Evolutionary conservation across 30 jellyfish, hydroid and myxozoan species (phyloP).

Genomic region (Phacellophora camtschatica): DNA sequence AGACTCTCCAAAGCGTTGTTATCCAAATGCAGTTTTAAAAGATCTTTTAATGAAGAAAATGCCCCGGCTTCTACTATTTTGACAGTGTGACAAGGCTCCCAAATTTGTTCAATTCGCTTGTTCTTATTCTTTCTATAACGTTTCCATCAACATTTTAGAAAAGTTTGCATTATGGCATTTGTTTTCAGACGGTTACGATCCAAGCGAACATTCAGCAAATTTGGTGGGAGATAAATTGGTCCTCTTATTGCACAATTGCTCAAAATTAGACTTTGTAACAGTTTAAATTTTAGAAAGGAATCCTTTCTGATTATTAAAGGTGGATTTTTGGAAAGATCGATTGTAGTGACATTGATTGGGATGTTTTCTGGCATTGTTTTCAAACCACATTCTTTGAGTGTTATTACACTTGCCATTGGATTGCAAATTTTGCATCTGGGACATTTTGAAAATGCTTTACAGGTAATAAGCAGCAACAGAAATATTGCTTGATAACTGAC

Average conservation of each 20-base stretch:
- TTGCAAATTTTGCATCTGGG: too few species aligned
- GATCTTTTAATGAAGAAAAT: not conserved
- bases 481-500: too few species aligned
- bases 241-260: not conserved
- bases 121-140: not conserved
- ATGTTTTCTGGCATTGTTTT: slow-evolving; percentile 10
- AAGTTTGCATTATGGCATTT: not conserved
- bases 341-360: not conserved
- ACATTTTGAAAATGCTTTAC: too few species aligned
- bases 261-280: not conserved
- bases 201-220: not conserved
- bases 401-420: too few species aligned
- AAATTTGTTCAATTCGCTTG: not conserved
- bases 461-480: too few species aligned
- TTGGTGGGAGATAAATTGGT: not conserved
- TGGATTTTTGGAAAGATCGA: slow-evolving; percentile 40
- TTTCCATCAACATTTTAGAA: not conserved
- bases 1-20: not conserved
- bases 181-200: not conserved
- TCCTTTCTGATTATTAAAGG: not conserved
- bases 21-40: not conserved
- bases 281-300: slow-evolving; percentile 9
- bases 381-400: too few species aligned
- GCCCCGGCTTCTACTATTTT: slow-evolving; percentile 6
- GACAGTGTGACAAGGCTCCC: not conserved